A percentile compares a stretch with the other conserved stretches of the same genome.
Conservation (phyloP, 2,797 vertebrate genomes). For the Halcyon chelicuti region DNA sequence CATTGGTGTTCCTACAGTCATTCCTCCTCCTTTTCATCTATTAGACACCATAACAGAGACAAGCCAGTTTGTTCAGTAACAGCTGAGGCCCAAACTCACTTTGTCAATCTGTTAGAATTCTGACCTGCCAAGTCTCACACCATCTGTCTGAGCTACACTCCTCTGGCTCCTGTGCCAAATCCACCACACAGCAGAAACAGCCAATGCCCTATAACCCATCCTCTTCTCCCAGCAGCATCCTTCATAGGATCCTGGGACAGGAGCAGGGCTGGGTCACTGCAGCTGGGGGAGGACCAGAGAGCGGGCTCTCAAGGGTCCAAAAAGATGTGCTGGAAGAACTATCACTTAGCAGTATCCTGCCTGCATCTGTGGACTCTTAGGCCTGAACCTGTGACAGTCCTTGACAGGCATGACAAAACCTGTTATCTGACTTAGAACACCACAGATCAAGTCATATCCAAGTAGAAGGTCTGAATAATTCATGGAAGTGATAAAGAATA, state of each 20-base stretch:
- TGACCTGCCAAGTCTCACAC: not conserved
- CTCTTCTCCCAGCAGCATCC: not conserved
- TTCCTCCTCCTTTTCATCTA: not conserved
- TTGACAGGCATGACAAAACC: not conserved
- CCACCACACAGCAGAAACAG: not conserved
- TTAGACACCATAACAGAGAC: not conserved
- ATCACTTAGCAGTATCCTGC: not conserved
- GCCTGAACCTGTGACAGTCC: not conserved
- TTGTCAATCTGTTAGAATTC: not conserved
- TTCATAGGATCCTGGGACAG: not conserved
- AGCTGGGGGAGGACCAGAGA: not conserved
- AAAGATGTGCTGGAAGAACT: not conserved
- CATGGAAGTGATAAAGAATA: not conserved
- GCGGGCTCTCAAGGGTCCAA: not conserved
- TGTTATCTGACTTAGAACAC: not conserved
- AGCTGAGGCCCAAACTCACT: not conserved
- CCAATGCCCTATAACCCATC: not conserved
- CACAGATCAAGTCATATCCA: not conserved
- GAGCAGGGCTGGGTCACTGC: not conserved
- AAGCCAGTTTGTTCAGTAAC: not conserved
- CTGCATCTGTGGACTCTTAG: not conserved
- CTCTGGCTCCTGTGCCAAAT: not conserved
- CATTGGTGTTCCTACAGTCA: not conserved
- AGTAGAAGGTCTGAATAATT: not conserved
- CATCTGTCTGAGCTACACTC: accelerated